These are phyloP conservation scores for Pseudomyrmex gracilis DNA, from an alignment of 1,140 invertebrate genomes.

Conservation along the genomic window DNA sequence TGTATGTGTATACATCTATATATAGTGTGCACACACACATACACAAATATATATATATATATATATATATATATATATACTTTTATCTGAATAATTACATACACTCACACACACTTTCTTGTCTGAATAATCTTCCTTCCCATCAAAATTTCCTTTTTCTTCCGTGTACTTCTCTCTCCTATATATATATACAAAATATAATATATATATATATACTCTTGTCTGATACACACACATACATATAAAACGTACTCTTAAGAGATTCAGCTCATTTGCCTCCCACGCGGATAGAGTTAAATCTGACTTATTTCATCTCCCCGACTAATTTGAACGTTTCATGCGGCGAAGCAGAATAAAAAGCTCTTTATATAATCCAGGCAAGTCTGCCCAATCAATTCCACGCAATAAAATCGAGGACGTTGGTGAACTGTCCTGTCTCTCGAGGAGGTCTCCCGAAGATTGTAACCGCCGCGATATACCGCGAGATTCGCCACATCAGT, in stretches of 20 bases:
- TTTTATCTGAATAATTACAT: too few species aligned
- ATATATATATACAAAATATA: too few species aligned
- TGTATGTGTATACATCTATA: not conserved
- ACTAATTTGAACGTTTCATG: constrained; percentile 40
- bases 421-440: constrained; percentile 39
- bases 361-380: constrained; percentile 37
- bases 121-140: constrained; percentile 30
- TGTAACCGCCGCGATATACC: constrained; percentile 33
- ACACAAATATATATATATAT: too few species aligned
- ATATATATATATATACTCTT: too few species aligned
- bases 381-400: constrained; percentile 49
- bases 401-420: constrained; percentile 59
- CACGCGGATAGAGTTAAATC: constrained; percentile 43
- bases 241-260: constrained; percentile 17
- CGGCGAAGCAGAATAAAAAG: constrained; percentile 1
- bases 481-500: constrained; percentile 54
- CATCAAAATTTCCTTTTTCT: not conserved
- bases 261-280: constrained; percentile 43
- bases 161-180: not conserved
- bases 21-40: too few species aligned
- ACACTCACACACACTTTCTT: too few species aligned
- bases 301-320: constrained; percentile 50
- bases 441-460: not conserved
- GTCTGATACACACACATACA: too few species aligned
- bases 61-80: too few species aligned